Evolutionary conservation across 2,113 vertebrate genomes (phyloP).

Genomic region (Eublepharis macularius): DNA sequence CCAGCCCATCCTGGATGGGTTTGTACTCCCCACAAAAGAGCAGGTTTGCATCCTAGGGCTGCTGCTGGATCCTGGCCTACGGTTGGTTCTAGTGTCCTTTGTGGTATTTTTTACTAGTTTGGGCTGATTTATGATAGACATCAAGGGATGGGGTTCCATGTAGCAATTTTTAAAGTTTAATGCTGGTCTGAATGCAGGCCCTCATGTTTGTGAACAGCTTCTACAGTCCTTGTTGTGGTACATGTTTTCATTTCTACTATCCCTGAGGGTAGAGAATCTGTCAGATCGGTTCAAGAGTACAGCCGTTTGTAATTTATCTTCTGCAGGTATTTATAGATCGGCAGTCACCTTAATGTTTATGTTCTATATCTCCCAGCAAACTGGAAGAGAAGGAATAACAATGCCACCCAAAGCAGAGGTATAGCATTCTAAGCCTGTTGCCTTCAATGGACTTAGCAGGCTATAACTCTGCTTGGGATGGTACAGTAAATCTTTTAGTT

Average conservation of each 20-base stretch:
- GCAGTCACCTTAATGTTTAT: constrained; percentile 9
- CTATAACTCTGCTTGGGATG: no score
- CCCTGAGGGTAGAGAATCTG: constrained; percentile 36
- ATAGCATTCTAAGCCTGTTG: no score
- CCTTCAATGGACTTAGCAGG: no score
- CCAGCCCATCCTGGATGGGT: no score
- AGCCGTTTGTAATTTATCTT: constrained; percentile 46
- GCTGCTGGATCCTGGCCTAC: no score
- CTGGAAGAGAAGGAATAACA: constrained; percentile 15
- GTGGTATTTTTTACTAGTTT: no score
- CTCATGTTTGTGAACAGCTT: constrained; percentile 19
- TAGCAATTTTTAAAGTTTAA: neutral
- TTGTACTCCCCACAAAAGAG: no score
- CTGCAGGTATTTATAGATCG: constrained; percentile 49
- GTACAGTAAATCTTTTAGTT: neutral
- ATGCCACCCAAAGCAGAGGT: no score
- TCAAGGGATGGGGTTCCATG: no score
- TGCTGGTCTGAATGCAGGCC: neutral
- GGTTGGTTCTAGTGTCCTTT: no score
- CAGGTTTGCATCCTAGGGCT: no score
- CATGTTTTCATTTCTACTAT: constrained; percentile 23
- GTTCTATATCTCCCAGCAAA: neutral
- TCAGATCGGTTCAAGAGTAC: constrained; percentile 35
- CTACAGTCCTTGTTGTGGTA: neutral
- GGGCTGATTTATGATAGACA: no score